phyloP scores from a whole-genome alignment of 2,113 vertebrate genomes.

The Clarias macrocephalus region DNA sequence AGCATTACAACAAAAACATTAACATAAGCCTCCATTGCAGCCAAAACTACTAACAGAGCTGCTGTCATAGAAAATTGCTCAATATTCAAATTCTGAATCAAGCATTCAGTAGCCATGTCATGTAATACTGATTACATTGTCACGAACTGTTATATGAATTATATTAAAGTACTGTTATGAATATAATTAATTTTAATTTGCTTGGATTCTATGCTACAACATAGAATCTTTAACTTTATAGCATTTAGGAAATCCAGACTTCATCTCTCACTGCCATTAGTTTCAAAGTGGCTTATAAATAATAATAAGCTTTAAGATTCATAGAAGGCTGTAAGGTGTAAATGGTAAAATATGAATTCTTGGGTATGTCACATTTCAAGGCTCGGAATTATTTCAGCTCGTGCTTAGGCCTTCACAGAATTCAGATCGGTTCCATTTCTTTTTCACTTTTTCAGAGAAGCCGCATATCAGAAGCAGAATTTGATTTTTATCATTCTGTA shows the following conservation, averaged over 20 bases:
- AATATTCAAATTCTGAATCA: neutral
- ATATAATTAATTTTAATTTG: neutral
- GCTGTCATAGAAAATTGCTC: neutral
- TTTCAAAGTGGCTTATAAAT: neutral
- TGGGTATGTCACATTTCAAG: neutral
- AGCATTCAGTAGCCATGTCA: neutral
- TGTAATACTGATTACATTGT: neutral
- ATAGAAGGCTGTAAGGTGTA: neutral
- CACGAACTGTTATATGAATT: neutral
- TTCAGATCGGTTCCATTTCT: neutral
- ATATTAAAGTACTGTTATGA: neutral
- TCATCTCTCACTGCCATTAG: neutral
- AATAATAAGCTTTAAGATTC: neutral
- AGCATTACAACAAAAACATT: neutral
- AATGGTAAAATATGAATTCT: neutral
- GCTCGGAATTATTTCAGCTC: neutral
- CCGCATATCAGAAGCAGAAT: neutral
- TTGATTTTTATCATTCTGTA: constrained; percentile 10
- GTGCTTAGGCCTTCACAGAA: neutral
- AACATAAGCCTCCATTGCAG: neutral
- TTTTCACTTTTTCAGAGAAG: neutral
- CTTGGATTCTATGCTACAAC: neutral
- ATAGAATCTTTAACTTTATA: neutral
- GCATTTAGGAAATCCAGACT: neutral
- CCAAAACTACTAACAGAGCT: neutral